Conservation (phyloP, 2,113 vertebrate genomes). For the Sphaerodactylus townsendi region DNA sequence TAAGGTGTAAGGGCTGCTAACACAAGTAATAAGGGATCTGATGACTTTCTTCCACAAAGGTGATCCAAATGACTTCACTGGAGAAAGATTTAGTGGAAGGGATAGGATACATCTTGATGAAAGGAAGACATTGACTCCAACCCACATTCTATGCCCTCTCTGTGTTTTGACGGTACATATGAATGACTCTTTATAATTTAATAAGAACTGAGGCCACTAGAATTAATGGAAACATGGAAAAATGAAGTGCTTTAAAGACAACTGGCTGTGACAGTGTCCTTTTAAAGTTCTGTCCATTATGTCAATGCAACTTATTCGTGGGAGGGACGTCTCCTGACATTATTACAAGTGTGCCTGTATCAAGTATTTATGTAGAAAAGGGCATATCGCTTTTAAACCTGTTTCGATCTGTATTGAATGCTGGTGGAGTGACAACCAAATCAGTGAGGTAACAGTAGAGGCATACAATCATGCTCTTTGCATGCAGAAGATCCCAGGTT, state of each 20-base stretch:
- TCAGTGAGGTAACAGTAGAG: too few species aligned
- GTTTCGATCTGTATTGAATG: neutral
- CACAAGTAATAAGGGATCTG: too few species aligned
- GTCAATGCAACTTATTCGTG: neutral
- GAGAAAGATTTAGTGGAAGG: too few species aligned
- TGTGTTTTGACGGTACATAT: neutral
- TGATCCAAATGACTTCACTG: too few species aligned
- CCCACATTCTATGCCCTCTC: too few species aligned
- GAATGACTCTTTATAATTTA: neutral
- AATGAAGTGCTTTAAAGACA: neutral
- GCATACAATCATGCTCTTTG: too few species aligned
- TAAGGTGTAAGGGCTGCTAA: too few species aligned
- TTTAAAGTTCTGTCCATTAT: slow-evolving; percentile 13
- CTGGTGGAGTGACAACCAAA: too few species aligned
- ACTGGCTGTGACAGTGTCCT: neutral
- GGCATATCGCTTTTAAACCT: neutral
- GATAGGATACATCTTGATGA: too few species aligned
- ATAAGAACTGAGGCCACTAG: neutral
- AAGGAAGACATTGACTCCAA: too few species aligned
- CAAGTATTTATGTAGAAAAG: slow-evolving; percentile 29
- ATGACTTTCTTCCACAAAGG: too few species aligned
- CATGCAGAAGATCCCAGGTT: too few species aligned
- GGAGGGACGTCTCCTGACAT: neutral
- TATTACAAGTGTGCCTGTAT: slow-evolving; percentile 8
- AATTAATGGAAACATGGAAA: neutral